These are phyloP conservation scores for Busseola fusca DNA, from an alignment of 2,888 invertebrate genomes.

Conservation along the genomic window DNA sequence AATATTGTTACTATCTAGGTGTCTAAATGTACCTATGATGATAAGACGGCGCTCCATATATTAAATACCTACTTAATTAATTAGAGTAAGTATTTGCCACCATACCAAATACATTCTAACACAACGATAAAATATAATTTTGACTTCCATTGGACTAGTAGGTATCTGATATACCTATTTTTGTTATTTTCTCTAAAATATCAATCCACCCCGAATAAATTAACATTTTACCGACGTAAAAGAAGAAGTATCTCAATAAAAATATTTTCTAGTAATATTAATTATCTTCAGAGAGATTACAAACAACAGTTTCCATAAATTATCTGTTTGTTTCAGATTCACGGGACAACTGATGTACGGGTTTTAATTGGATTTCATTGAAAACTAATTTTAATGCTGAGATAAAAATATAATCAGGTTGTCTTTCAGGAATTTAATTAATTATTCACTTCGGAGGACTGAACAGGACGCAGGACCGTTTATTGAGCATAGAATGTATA, in stretches of 20 bases:
- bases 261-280: neutral
- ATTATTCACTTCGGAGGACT: neutral
- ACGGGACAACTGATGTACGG: conserved; percentile 42
- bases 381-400: conserved; percentile 30
- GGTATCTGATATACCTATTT: neutral
- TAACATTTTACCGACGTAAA: neutral
- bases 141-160: neutral
- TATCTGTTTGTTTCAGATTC: conserved; percentile 42
- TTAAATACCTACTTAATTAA: neutral
- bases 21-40: neutral
- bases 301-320: conserved; percentile 39
- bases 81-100: neutral
- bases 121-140: neutral
- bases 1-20: neutral
- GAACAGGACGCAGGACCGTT: neutral
- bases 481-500: neutral
- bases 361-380: conserved; percentile 50
- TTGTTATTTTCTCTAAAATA: too few species aligned
- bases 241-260: conserved; percentile 1
- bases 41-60: neutral
- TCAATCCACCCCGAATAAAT: neutral
- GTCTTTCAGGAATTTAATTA: conserved; percentile 24
- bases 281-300: conserved; percentile 16
- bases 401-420: conserved; percentile 33
- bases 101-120: too few species aligned